phyloP scores from a whole-genome alignment of 2,113 vertebrate species.

The Phoenicopterus ruber region DNA sequence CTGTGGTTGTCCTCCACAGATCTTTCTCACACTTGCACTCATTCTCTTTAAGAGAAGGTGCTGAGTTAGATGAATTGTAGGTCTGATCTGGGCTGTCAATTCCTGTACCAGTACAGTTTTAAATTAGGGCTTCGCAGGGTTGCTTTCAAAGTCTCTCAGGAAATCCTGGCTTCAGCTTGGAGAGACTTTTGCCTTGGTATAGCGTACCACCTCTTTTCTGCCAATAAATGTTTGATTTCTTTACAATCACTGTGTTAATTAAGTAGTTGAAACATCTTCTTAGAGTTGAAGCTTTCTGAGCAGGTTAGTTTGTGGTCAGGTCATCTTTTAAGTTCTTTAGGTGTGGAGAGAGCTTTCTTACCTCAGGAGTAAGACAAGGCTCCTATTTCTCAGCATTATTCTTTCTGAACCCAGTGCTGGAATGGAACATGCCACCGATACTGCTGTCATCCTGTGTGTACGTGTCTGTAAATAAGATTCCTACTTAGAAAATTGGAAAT shows the following conservation, averaged over 20 bases:
- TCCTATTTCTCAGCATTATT: not conserved
- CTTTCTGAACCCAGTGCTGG: not conserved
- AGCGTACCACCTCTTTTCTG: accelerated
- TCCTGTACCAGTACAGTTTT: not conserved
- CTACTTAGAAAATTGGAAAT: not conserved
- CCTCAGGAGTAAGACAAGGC: not conserved
- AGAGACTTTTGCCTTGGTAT: not conserved
- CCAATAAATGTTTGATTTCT: not conserved
- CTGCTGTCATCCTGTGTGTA: not conserved
- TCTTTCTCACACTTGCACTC: not conserved
- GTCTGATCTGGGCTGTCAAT: not conserved
- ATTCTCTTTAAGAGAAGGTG: not conserved
- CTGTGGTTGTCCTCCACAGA: not conserved
- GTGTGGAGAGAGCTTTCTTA: not conserved
- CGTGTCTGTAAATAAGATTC: not conserved
- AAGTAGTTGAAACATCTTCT: not conserved
- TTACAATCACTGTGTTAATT: not conserved
- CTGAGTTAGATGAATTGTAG: not conserved
- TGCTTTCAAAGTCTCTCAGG: not conserved
- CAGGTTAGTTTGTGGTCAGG: not conserved
- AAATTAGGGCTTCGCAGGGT: not conserved
- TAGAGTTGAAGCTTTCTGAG: not conserved
- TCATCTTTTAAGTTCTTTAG: not conserved
- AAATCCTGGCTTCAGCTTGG: not conserved
- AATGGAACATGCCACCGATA: not conserved